These are phyloP conservation scores for Callyntrura guangdongensis DNA, from an alignment of 2,888 invertebrate species.

Conservation along the genomic window DNA sequence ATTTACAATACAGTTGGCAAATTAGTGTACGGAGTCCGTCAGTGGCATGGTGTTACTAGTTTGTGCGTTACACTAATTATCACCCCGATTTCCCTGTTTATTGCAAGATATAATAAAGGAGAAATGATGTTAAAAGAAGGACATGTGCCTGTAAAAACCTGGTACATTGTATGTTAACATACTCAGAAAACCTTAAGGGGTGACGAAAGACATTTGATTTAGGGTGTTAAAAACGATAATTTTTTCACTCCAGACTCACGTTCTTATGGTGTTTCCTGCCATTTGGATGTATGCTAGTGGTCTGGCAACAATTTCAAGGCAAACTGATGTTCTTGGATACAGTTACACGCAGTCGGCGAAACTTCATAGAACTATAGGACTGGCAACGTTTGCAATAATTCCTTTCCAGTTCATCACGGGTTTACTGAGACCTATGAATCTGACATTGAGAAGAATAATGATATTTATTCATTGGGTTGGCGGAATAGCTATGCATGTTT, in stretches of 20 bases:
- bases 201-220: background rate
- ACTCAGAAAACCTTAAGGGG: background rate
- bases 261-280: constrained; percentile 39
- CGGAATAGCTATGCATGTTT: background rate
- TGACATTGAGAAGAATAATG: background rate
- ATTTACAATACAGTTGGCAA: constrained; percentile 6
- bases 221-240: too few relatives aligned
- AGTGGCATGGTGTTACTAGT: constrained; percentile 58
- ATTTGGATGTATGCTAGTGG: constrained; percentile 61
- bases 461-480: constrained; percentile 39
- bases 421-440: constrained; percentile 18
- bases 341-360: background rate
- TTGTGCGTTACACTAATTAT: constrained; percentile 35
- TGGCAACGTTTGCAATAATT: background rate
- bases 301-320: background rate
- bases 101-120: constrained; percentile 47
- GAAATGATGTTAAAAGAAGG: constrained; percentile 29
- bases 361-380: constrained; percentile 12
- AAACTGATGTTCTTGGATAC: constrained; percentile 26
- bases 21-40: constrained; percentile 56
- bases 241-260: constrained; percentile 19
- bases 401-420: constrained; percentile 23
- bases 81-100: constrained; percentile 39
- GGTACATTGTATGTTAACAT: constrained; percentile 43
- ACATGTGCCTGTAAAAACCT: background rate